Conservation (phyloP, 2,888 invertebrate genomes). For the Limenitis camilla region DNA sequence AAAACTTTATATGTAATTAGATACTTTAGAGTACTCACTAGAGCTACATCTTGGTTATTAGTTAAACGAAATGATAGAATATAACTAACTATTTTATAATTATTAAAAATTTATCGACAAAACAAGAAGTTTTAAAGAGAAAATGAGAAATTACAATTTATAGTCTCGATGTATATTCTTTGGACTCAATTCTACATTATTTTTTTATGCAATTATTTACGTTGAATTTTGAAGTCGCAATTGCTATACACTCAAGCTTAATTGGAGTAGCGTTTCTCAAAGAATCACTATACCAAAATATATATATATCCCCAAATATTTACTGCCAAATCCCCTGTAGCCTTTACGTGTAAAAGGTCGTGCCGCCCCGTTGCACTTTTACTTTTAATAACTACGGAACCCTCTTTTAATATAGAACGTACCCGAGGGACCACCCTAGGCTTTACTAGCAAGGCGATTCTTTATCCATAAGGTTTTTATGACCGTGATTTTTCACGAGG, state of each 20-base stretch:
- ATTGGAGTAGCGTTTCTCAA: conserved; percentile 1
- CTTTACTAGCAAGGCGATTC: conserved; percentile 46
- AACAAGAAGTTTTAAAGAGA: too few species aligned
- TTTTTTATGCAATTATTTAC: neutral
- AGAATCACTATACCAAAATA: conserved; percentile 1
- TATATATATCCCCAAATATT: conserved; percentile 11
- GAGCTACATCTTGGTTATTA: too few species aligned
- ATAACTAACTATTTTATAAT: too few species aligned
- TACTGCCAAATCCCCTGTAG: conserved; percentile 24
- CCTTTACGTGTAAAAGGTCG: conserved; percentile 52
- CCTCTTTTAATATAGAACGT: conserved; percentile 64
- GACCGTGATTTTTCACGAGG: conserved; percentile 39
- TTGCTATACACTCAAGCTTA: neutral
- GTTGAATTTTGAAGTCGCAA: too few species aligned
- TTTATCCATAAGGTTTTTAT: conserved; percentile 38
- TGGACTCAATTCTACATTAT: neutral
- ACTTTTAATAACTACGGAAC: conserved; percentile 59
- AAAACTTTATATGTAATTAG: too few species aligned
- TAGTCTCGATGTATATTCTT: too few species aligned
- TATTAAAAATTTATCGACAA: too few species aligned
- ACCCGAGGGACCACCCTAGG: conserved; percentile 45
- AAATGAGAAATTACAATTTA: too few species aligned
- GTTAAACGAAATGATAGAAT: too few species aligned
- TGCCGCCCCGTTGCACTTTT: conserved; percentile 45
- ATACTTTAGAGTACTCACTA: too few species aligned